A percentile compares a stretch with the other conserved stretches of the same genome.
These are phyloP conservation scores for Physeter macrocephalus DNA, from an alignment of 2,113 vertebrate species.

Conservation along the genomic window DNA sequence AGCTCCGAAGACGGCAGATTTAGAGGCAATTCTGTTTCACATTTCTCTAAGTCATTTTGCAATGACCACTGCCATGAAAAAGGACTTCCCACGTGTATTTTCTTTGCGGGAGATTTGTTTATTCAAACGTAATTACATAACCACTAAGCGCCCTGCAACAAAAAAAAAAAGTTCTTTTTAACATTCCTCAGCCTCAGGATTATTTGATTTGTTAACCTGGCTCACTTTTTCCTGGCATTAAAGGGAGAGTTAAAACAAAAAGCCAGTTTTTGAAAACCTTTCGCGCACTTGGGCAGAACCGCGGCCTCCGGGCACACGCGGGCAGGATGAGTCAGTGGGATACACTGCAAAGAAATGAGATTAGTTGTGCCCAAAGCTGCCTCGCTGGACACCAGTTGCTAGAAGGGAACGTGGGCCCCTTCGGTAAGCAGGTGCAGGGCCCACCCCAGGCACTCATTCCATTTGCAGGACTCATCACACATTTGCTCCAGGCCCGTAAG, in stretches of 20 bases:
- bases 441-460: constrained; percentile 54
- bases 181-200: background rate
- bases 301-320: background rate
- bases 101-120: background rate
- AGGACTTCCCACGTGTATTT: background rate
- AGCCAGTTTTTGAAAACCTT: background rate
- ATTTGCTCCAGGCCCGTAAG: background rate
- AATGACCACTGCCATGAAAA: background rate
- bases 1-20: background rate
- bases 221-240: constrained; percentile 29
- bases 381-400: constrained; percentile 25
- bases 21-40: background rate
- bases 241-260: background rate
- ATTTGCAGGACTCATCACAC: constrained; percentile 39
- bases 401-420: background rate
- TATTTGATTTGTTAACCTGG: background rate
- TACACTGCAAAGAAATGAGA: background rate
- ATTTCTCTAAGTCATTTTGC: background rate
- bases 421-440: constrained; percentile 58
- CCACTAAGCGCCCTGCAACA: background rate
- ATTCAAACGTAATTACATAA: constrained; percentile 36
- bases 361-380: constrained; percentile 24
- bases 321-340: constrained; percentile 52
- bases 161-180: background rate
- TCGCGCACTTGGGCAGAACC: background rate